A percentile compares a stretch with the other conserved stretches of the same genome.
Conservation (phyloP, 1,140 invertebrate species). For the Neuroterus valhalla region DNA sequence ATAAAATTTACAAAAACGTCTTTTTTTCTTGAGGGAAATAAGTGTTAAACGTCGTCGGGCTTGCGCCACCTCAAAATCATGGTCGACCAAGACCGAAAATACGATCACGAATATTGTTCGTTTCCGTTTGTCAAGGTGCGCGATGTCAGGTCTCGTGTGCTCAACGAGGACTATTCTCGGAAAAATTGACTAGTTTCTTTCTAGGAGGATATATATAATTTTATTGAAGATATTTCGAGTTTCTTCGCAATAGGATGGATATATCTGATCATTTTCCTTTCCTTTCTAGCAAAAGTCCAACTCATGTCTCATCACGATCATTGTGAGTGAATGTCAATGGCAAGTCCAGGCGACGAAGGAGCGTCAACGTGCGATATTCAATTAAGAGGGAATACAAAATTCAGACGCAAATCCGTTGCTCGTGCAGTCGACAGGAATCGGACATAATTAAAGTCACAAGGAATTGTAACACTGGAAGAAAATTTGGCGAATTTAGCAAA, state of each 20-base stretch:
- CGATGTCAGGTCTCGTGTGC: too few relatives aligned
- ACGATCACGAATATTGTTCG: too few relatives aligned
- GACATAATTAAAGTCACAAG: conserved; percentile 25
- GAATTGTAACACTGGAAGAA: conserved; percentile 9
- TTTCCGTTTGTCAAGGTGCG: too few relatives aligned
- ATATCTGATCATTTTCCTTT: background rate
- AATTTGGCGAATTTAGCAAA: conserved; percentile 9
- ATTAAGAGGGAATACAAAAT: conserved; percentile 24
- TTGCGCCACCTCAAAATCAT: too few relatives aligned
- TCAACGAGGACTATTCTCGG: too few relatives aligned
- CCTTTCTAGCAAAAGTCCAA: background rate
- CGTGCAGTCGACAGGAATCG: background rate
- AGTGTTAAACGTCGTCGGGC: too few relatives aligned
- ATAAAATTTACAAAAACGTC: too few relatives aligned
- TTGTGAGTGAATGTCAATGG: conserved; percentile 18
- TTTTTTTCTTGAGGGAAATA: too few relatives aligned
- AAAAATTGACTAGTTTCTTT: too few relatives aligned
- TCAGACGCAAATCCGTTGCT: conserved; percentile 19
- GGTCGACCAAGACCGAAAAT: too few relatives aligned
- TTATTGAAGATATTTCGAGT: background rate
- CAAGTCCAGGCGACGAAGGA: conserved; percentile 17
- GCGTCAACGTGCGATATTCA: conserved; percentile 15
- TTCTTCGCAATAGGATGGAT: background rate
- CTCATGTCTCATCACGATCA: background rate
- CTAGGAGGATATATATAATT: too few relatives aligned